Base-by-base conservation (phyloP, 2,888 invertebrate species). In the Sisyra nigra region DNA sequence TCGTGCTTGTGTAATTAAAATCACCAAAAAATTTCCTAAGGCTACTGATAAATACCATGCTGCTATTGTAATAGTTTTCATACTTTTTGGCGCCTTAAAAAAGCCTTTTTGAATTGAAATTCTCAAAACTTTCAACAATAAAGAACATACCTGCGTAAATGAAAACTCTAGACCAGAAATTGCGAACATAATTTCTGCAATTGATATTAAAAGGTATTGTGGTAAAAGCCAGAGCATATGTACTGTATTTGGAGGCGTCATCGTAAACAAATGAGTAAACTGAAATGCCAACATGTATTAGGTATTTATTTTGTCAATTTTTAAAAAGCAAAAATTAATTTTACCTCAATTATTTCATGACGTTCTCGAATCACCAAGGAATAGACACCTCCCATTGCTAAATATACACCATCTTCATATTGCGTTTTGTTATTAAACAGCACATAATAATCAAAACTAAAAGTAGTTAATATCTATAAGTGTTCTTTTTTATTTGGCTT, bases 41-140 rank as follows among this genome's bases (percentile, higher is more conserved):
- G 86, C 83, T 2, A 81, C 80, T 0, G 84, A 82, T 48, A 87
- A 62, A 52, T 86, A 75, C 87, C 87, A 88, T n/a, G 77, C 74
- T 0, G 87, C 85, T 54, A 84, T 80, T 1, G 86, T 72, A 3
- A 88, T 79, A 1, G 85, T 82, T 62, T 85, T 87, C 83, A 89
- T 83, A 48, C 76, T 76, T 51, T 72, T 74, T 1, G 86, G 84
- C 3, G 87, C 84, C 81, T 80, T 54, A 48, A 53, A n/a, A 39
- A 3, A 29, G n/a, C n/a, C n/a, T n/a, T n/a, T n/a, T 17, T 34
- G 14, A 11, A 13, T 19, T 39, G 14, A 3, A 19, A 39, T 19
- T 13, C 9, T 24, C 10, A 10, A 8, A 19, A 1, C 7, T 13
- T 4, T 9, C 9, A 40, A 14, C 4, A 13, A 11, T 13, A 10